Evolutionary conservation across 1,140 invertebrate species (phyloP), one percentile per base, ranked within the genome.

Genomic region (Drosophila athabasca): DNA sequence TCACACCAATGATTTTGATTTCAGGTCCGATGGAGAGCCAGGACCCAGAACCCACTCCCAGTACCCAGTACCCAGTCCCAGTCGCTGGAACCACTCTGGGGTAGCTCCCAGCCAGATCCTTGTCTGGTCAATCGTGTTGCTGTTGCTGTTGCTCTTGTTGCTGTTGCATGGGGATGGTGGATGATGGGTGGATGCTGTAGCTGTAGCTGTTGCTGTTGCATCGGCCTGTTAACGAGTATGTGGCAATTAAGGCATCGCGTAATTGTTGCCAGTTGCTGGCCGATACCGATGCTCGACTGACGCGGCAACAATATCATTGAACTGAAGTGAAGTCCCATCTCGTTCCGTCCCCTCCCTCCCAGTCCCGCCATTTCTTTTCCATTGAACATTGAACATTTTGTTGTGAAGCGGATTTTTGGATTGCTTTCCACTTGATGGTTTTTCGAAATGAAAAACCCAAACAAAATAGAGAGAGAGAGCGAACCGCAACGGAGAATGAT

Each of bases 1-100:
- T 88, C 84, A 89, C 83, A 79, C 83, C 76, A 83, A 88, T 87
- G 83, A 88, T 83, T 87, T 83, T 87, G 81, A 85, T 87, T 85
- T 85, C 81, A 77, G 70, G 61, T 75, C 68, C 68, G 59, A 54
- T 74, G 71, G 31, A 60, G 43, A 45, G 41, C 22, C 24, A 8
- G 54, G 29, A 5, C 24, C 24, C 24, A 26, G 24, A 4, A 26
- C 39, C 39, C 50, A 57, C 46, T 7, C 35, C 4, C 22, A 35
- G 41, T 11, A 44, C 35, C 11, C 51, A 57, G 52, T n/a, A 7
- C 8, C 22, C 19, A 24, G 15, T 24, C 35, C 11, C 17, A 19
- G 17, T 19, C 17, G 17, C 17, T 31, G 8, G 31, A 8, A 31
- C 31, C 31, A 31, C 31, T 31, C 31, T 8, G 31, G 31, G 31